Percentiles rank a stretch among this genome's conserved stretches.
Evolutionary conservation across 2,113 vertebrate species (phyloP).

Genomic region (Elachura formosa): DNA sequence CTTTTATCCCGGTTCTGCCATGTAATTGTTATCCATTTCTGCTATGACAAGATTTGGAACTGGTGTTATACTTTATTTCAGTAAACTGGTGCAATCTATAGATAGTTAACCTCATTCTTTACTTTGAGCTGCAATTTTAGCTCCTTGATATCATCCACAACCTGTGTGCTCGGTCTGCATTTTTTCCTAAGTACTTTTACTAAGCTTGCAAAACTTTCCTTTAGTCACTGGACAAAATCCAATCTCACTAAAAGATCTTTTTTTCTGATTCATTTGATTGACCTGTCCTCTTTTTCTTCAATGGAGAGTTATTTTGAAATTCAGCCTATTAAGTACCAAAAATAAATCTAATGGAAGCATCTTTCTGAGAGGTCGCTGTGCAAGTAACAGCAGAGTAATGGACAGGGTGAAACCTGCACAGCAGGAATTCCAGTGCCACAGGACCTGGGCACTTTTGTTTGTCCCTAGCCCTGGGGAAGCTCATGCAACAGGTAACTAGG

Average conservation of each 20-base stretch:
- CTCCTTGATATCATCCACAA: not conserved
- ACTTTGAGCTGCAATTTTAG: not conserved
- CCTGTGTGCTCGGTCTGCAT: rapidly evolving
- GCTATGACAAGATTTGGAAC: not conserved
- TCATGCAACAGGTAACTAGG: not conserved
- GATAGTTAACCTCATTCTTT: not conserved
- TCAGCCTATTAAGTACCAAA: not conserved
- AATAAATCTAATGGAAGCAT: not conserved
- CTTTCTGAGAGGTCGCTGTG: not conserved
- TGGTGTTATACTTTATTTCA: not conserved
- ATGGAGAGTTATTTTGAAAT: not conserved
- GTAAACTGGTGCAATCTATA: not conserved
- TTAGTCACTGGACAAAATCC: not conserved
- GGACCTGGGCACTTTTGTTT: not conserved
- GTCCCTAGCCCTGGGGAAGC: not conserved
- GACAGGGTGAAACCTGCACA: not conserved
- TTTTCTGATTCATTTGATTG: not conserved
- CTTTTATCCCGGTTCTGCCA: not conserved
- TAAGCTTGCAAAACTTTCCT: not conserved
- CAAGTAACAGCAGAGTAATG: not conserved
- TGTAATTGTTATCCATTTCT: not conserved
- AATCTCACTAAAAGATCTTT: not conserved
- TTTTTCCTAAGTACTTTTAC: not conserved
- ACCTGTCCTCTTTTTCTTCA: not conserved
- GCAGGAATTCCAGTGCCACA: not conserved